These are phyloP conservation scores for Pogona vitticeps DNA, from an alignment of 2,113 vertebrate genomes.

Conservation along the genomic window DNA sequence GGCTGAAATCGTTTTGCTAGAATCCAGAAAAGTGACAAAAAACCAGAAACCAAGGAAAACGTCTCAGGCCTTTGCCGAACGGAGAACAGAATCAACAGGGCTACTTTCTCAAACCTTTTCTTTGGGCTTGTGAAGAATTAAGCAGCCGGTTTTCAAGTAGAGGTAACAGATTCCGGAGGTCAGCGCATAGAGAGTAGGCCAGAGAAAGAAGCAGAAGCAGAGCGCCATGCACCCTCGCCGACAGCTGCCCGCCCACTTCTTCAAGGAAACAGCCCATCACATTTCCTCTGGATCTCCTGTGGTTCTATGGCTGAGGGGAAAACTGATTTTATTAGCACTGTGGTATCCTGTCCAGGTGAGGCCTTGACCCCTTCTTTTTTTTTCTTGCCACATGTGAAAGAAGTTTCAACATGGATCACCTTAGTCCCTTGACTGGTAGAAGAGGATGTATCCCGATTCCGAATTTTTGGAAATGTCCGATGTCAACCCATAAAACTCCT, in stretches of 20 bases:
- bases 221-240: constrained; percentile 59
- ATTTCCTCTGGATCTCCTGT: constrained; percentile 19
- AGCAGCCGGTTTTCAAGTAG: constrained; percentile 70
- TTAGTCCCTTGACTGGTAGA: constrained; percentile 95
- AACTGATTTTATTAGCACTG: constrained; percentile 48
- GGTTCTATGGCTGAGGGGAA: constrained; percentile 42
- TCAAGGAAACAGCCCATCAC: constrained; percentile 10
- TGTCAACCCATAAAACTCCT: constrained; percentile 94
- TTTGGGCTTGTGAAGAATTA: constrained; percentile 55
- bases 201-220: constrained; percentile 56
- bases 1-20: constrained; percentile 69
- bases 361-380: constrained; percentile 62
- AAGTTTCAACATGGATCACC: background rate
- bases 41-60: constrained; percentile 58
- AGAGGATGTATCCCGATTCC: constrained; percentile 92
- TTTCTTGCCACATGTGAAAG: background rate
- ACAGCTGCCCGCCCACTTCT: constrained; percentile 19
- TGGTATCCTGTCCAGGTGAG: constrained; percentile 22
- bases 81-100: constrained; percentile 48
- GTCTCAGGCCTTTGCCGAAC: constrained; percentile 46
- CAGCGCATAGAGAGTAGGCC: constrained; percentile 59
- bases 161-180: constrained; percentile 72
- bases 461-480: constrained; percentile 96
- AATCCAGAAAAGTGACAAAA: constrained; percentile 66
- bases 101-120: constrained; percentile 54